Evolutionary conservation across 2,113 vertebrate species (phyloP), one percentile per base, ranked within the genome.

Genomic region (Piprites chloris): DNA sequence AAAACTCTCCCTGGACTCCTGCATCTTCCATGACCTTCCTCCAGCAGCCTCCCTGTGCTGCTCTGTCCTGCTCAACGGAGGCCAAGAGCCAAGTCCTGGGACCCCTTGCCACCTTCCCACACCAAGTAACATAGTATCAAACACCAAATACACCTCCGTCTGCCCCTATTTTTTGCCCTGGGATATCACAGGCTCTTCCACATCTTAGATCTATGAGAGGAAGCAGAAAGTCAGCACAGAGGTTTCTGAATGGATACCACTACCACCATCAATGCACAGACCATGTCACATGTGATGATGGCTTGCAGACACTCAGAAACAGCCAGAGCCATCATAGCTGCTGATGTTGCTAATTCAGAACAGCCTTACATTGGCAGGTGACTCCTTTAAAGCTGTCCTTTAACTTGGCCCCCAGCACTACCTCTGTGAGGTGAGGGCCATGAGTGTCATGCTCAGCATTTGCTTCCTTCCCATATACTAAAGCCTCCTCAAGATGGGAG

Each of bases 361-460:
- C 50, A 85, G 27, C 39, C 47, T 77, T 39, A n/a, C 23, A 9
- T 2, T 73, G 44, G 11, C 46, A 35, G 49, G 37, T 33, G 44
- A 49, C 15, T 84, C 27, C 23, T 14, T 58, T 58, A 69, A 49
- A 11, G 8, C 11, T 32, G 17, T 23, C 23, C 26, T 74, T 82
- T 26, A 78, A 37, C 10, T 35, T 1, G 1, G 6, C 13, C 26
- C 23, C 30, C 52, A 79, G 30, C 0, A 2, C 2, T 14, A 32
- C 5, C 53, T 66, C 49, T 58, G 9, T 63, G 27, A 63, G 19
- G 28, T 30, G 39, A 63, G 11, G 39, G 37, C 5, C 37, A 41
- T 28, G 59, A 61, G 21, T 15, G 8, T 37, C 55, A 33, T 11
- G 28, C 18, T 74, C 23, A 80, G 9, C 53, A 55, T 84, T 77